Conservation (phyloP, 2,113 vertebrate species). For the Varanus salvator region DNA sequence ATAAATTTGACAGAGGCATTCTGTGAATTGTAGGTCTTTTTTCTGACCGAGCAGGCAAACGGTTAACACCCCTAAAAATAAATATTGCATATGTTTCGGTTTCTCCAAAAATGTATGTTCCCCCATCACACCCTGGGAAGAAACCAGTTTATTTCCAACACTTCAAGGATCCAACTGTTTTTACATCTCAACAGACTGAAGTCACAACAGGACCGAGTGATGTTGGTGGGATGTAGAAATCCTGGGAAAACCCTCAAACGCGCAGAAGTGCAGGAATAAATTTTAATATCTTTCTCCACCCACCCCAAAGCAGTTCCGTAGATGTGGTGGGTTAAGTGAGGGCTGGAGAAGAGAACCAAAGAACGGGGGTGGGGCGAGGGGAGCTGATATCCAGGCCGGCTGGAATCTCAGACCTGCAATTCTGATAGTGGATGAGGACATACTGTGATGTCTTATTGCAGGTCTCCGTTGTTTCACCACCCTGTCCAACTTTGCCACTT, state of each 20-base stretch:
- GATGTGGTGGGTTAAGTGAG: background rate
- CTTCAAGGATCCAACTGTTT: too few relatives aligned
- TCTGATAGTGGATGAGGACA: background rate
- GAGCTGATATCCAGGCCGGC: background rate
- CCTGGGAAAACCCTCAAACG: background rate
- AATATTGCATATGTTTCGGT: too few relatives aligned
- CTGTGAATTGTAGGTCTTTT: too few relatives aligned
- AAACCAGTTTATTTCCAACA: too few relatives aligned
- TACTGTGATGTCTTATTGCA: background rate
- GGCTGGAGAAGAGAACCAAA: background rate
- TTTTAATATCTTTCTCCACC: background rate
- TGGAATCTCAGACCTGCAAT: too few relatives aligned
- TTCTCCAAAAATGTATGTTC: too few relatives aligned
- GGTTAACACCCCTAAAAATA: too few relatives aligned
- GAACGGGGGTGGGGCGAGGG: too few relatives aligned
- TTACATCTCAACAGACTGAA: too few relatives aligned
- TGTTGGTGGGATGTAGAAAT: background rate
- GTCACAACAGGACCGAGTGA: background rate
- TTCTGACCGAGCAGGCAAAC: too few relatives aligned
- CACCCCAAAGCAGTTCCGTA: background rate
- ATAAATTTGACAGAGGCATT: too few relatives aligned
- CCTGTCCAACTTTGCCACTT: background rate
- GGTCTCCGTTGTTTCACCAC: background rate
- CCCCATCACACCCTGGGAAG: too few relatives aligned
- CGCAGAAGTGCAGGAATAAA: background rate